Percentiles rank a stretch among this genome's conserved stretches.
Conservation (phyloP, 2,797 vertebrate genomes). For the Sebastes itinus region DNA sequence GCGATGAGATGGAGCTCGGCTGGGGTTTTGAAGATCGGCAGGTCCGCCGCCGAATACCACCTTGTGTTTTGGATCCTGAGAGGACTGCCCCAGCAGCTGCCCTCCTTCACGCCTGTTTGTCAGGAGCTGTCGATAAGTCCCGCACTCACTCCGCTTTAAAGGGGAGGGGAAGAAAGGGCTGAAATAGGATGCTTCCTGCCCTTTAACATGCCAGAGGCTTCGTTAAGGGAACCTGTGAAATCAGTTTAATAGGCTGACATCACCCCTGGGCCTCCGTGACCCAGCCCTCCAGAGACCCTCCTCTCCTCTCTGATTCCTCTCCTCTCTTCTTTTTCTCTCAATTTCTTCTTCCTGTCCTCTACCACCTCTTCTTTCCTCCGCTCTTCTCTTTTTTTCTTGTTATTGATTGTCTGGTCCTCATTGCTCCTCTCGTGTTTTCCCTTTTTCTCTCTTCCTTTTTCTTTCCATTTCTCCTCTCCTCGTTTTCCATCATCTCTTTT, state of each 20-base stretch:
- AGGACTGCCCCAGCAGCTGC: conserved; percentile 80
- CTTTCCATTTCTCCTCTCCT: not conserved
- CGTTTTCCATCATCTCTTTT: not conserved
- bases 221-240: conserved; percentile 86
- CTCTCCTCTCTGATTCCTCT: conserved; percentile 24
- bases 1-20: conserved; percentile 26
- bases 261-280: conserved; percentile 81
- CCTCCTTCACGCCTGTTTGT: conserved; percentile 83
- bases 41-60: conserved; percentile 72
- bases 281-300: conserved; percentile 70
- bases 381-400: conserved; percentile 18
- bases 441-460: not conserved
- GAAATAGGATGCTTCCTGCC: conserved; percentile 85
- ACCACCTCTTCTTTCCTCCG: conserved; percentile 17
- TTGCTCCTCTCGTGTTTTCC: not conserved
- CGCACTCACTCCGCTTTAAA: conserved; percentile 63
- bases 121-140: conserved; percentile 82
- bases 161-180: conserved; percentile 66
- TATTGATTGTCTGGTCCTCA: conserved; percentile 29
- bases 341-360: conserved; percentile 39
- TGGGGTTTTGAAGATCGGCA: conserved; percentile 59
- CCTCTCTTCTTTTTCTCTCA: conserved; percentile 21
- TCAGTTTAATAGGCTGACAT: conserved; percentile 86
- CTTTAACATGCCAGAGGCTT: conserved; percentile 85
- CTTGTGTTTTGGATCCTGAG: conserved; percentile 79